Evolutionary conservation across 2,888 invertebrate species (phyloP), one percentile per base, ranked within the genome.

Genomic region (Petrolisthes cinctipes): DNA sequence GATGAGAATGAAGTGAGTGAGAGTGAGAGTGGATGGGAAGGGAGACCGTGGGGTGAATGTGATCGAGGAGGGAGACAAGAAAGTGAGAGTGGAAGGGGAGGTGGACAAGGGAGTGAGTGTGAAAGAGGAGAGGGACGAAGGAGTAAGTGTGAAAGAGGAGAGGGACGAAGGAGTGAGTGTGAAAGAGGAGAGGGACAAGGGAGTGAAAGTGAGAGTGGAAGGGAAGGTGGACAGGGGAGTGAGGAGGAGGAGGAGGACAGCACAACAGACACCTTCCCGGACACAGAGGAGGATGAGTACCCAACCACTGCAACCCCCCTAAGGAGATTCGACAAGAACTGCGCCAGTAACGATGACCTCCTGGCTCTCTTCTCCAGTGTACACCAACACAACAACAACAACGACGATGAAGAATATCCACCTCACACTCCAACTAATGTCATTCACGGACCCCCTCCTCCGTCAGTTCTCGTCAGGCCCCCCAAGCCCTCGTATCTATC

Each of bases 261-360:
- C 81, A 66, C 61, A 14, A 66, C 81, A 61, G 80, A 80, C 80
- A 57, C 83, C 51, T 57, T 71, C 51, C 75, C 83, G 23, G 83
- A 84, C 54, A 83, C 83, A 5, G 83, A 83, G 23, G 84, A 84
- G 14, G 84, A 84, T 37, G 66, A 75, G 11, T 37, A 66, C 23
- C 61, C 51, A 61, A 66, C 61, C 23, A 51, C 81, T 57, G 61
- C 57, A 57, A n/a, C n/a, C n/a, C 53, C 54, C 51, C 75, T 76
- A 5, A 78, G 79, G 20, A 83, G 76, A 5, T 75, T 76, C 23
- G 84, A 84, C 20, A 79, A 84, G 53, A 79, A 78, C 68, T 84
- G 84, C 57, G 84, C 53, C 4, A 84, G 84, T 54, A 79, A 61
- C 5, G 84, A 78, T 11, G 84, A 84, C 57, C 78, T 84, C 17